A percentile compares a stretch with the other conserved stretches of the same genome.
Evolutionary conservation across 2,797 vertebrate species (phyloP).

Genomic region (Sorex maritimensis): DNA sequence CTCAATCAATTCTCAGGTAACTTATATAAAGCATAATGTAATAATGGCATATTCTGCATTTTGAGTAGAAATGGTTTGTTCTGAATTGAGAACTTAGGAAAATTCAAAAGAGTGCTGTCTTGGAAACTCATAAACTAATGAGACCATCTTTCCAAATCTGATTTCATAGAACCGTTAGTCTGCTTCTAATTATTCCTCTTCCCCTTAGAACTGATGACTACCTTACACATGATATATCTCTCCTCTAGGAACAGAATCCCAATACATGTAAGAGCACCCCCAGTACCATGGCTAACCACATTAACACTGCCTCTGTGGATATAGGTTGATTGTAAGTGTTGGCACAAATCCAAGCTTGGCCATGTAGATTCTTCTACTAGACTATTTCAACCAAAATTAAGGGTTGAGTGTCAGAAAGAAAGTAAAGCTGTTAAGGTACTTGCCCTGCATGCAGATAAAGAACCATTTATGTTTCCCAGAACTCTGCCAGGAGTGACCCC

Average conservation of each 20-base stretch:
- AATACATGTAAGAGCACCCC: neutral
- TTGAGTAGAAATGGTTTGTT: neutral
- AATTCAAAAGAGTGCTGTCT: neutral
- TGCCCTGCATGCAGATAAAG: too few species aligned
- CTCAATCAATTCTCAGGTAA: constrained; percentile 5
- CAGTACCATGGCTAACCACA: neutral
- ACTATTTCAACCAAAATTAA: constrained; percentile 13
- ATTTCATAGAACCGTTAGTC: neutral
- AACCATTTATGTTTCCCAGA: too few species aligned
- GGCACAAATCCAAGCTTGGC: neutral
- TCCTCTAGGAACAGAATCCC: neutral
- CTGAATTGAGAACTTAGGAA: neutral
- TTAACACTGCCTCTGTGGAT: neutral
- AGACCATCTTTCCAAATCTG: neutral
- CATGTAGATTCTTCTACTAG: neutral
- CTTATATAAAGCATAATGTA: neutral
- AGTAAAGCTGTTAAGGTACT: too few species aligned
- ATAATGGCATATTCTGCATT: neutral
- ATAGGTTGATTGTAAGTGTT: neutral
- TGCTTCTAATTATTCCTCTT: neutral
- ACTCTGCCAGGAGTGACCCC: too few species aligned
- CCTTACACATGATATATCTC: neutral
- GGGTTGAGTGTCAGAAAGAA: too few species aligned
- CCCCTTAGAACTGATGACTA: neutral
- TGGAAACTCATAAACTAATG: neutral